Evolutionary conservation across 2,113 vertebrate genomes (phyloP).

Genomic region (Sylvicapra grimmia): DNA sequence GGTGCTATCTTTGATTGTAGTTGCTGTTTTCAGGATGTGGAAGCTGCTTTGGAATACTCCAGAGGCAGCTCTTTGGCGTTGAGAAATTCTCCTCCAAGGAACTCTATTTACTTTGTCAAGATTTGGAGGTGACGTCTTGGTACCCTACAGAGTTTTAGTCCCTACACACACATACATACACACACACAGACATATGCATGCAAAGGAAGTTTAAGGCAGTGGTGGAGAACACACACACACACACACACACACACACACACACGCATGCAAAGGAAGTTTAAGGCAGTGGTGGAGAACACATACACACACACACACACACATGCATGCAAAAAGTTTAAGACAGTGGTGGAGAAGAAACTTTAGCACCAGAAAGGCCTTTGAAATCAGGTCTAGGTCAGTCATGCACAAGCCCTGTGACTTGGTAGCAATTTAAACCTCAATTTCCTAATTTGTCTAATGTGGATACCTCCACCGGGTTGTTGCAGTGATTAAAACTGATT

Average conservation of each 20-base stretch:
- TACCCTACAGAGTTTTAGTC: neutral
- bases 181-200: neutral
- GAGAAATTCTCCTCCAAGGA: neutral
- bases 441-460: neutral
- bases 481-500: neutral
- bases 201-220: neutral
- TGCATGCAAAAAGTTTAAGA: neutral
- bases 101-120: neutral
- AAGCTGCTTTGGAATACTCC: constrained; percentile 39
- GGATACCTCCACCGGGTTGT: neutral
- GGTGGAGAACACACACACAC: neutral
- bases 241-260: neutral
- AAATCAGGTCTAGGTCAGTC: neutral
- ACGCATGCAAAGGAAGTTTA: neutral
- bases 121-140: neutral
- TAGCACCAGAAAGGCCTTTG: neutral
- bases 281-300: neutral
- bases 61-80: constrained; percentile 40
- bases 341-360: neutral
- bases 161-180: neutral
- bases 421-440: neutral
- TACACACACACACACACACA: neutral
- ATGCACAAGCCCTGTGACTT: neutral
- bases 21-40: constrained; percentile 62
- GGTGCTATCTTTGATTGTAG: constrained; percentile 59